Conservation (phyloP, 2,888 invertebrate species). For the Diarsia rubi region DNA sequence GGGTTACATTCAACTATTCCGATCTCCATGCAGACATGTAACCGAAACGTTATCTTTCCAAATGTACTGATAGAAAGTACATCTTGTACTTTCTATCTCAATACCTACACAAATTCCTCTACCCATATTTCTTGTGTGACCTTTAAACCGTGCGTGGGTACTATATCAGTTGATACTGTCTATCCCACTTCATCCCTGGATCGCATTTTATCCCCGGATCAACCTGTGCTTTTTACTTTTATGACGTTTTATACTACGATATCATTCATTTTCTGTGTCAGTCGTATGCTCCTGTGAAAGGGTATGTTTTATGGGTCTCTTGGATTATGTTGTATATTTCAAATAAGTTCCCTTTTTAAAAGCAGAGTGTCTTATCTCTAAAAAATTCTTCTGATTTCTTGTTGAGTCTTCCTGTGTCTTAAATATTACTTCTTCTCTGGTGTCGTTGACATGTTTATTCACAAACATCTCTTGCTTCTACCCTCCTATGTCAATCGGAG, state of each 20-base stretch:
- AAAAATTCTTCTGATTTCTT: background rate
- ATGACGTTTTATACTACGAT: constrained; percentile 14
- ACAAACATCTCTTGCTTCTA: background rate
- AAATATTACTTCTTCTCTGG: background rate
- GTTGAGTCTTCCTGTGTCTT: background rate
- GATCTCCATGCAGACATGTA: background rate
- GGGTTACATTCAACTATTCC: background rate
- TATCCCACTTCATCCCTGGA: constrained; percentile 11
- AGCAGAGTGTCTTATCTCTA: background rate
- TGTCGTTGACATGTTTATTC: background rate
- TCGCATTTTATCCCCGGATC: constrained; percentile 20
- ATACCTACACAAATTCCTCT: background rate
- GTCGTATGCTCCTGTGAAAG: background rate
- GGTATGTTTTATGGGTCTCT: background rate
- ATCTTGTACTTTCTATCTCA: background rate
- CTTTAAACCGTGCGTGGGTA: constrained; percentile 34
- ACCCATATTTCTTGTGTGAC: constrained; percentile 15
- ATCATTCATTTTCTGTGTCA: constrained; percentile 11
- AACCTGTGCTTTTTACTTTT: constrained; percentile 29
- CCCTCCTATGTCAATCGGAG: background rate
- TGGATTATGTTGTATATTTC: background rate
- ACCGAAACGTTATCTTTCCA: background rate
- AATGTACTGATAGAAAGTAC: background rate
- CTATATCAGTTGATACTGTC: constrained; percentile 18
- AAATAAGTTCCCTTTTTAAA: background rate